phyloP scores from a whole-genome alignment of 2,888 invertebrate genomes.

The Nineta flava region DNA sequence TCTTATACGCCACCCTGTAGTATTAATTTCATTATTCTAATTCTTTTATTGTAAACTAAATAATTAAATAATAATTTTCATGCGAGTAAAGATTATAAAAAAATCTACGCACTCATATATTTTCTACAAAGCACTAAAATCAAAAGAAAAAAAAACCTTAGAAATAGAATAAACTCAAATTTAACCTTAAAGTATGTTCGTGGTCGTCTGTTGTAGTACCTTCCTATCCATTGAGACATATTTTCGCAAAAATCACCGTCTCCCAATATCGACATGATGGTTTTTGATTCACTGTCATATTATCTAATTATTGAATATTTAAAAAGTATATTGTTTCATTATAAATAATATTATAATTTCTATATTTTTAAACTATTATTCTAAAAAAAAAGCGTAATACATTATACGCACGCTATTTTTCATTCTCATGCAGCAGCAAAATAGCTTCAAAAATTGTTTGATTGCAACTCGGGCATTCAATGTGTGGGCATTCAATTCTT shows the following conservation, averaged over 20 bases:
- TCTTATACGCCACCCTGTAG: no score
- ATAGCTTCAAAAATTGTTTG: no score
- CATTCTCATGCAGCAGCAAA: no score
- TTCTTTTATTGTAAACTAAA: no score
- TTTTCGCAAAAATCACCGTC: conserved; percentile 5
- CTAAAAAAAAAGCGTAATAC: no score
- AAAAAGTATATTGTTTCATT: neutral
- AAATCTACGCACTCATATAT: neutral
- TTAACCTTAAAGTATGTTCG: conserved; percentile 6
- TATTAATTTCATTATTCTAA: no score
- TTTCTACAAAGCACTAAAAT: neutral
- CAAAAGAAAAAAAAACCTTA: neutral
- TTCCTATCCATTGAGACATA: conserved; percentile 5
- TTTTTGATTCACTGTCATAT: conserved; percentile 1
- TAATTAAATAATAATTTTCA: no score
- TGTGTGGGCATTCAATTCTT: no score
- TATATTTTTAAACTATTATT: neutral
- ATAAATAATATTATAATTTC: neutral
- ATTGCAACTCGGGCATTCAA: no score
- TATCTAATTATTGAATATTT: neutral
- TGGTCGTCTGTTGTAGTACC: conserved; percentile 2
- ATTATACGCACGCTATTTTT: no score
- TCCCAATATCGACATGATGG: conserved; percentile 5
- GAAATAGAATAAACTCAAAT: no score
- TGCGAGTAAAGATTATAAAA: neutral